Evolutionary conservation across 2,888 invertebrate species (phyloP), one percentile per base, ranked within the genome.

Genomic region (Psococerastis gibbosa): DNA sequence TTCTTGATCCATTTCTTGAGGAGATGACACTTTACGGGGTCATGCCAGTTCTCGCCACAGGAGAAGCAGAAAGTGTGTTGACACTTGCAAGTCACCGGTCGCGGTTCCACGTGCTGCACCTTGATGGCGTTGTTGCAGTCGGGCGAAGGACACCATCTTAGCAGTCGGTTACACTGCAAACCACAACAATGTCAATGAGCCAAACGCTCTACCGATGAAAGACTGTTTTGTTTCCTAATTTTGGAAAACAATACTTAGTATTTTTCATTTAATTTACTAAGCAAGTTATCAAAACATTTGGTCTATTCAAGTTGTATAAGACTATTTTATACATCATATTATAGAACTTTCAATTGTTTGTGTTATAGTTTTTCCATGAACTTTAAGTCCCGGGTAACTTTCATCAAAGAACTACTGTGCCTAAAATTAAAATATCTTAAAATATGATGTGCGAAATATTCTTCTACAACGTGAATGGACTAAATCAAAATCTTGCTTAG

Each of bases 11-110:
- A 98, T 62, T 84, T 85, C 57, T 77, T 78, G 16, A 98, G 72
- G 60, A 92, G 73, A 49, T 79, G 75, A 65, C 98, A 98, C 54
- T 84, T 83, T 34, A 97, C 94, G 20, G 97, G 97, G 61, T 98
- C 97, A 64, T 98, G 98, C 92, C 92, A 92, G 64, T 87, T 85
- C 66, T 89, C 89, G 17, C 89, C 91, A 65, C 95, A 95, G 43
- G 81, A 75, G 69, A 94, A 95, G 66, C 97, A 97, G 68, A 97
- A 97, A 22, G 78, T 78, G 64, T 91, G 88, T 22, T 73, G 73
- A 64, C 97, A 97, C 59, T 79, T 79, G 63, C 97, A 97, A 32
- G 81, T 84, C 27, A 95, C 95, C 11, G 85, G 83, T 60, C 84
- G 80, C 33, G 83, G 71, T 60, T 95, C 95, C 44, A 83, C 83